Evolutionary conservation across 2,113 vertebrate genomes (phyloP), one percentile per base, ranked within the genome.

Genomic region (Osmerus mordax): DNA sequence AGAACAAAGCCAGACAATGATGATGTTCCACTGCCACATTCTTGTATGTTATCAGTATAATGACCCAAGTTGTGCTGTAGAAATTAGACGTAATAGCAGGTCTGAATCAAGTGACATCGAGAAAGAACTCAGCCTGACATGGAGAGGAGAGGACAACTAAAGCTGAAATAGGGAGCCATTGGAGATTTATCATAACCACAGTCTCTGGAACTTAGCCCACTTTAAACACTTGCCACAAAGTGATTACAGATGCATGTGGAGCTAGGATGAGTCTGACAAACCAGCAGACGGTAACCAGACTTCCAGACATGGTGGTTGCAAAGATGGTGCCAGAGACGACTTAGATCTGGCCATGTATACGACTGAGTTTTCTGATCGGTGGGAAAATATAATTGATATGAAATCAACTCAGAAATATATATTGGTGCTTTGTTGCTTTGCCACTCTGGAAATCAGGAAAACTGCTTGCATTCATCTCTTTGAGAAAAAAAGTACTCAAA

Each of bases 191-290:
- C 67, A 77, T 71, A 70, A 81, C 72, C 71, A 13, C 78, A 85
- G 73, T 77, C 68, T 72, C 41, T 64, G 59, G 51, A 77, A 68
- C 23, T 15, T 58, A 28, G 67, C 72, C 73, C 76, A 61, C 70
- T 79, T 82, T 63, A 81, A 84, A 74, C 65, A 70, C 13, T 60
- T 13, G 55, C 78, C 84, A 72, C 86, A 86, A 87, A 87, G 74
- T 85, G 81, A 86, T 84, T 67, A 72, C 86, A 90, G 80, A 87
- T 85, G 86, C 70, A 76, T 0, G 0, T 52, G 60, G 65, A 67
- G 55, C 69, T 70, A 74, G 74, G 69, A 74, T 60, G 67, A 79
- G 28, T 73, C 58, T 63, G 73, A 73, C 70, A 72, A 74, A 74
- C 64, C 18, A 80, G 54, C 63, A 67, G 68, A 76, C 68, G 51